phyloP scores from a whole-genome alignment of 2,113 vertebrate species.

The Gasterosteus aculeatus region DNA sequence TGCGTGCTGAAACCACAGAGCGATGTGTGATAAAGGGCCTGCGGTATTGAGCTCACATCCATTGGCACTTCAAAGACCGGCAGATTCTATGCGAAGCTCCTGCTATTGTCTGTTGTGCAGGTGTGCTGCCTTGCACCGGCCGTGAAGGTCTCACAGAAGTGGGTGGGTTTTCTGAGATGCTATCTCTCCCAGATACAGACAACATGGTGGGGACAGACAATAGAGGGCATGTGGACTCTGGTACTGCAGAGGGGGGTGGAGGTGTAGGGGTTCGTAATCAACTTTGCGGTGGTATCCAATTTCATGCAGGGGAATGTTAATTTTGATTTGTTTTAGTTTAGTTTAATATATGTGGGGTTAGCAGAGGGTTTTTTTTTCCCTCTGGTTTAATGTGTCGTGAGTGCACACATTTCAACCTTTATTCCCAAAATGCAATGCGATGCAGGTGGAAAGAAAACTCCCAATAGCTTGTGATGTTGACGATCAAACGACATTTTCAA shows the following conservation, averaged over 20 bases:
- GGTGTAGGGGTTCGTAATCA: constrained; percentile 52
- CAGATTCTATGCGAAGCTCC: constrained; percentile 61
- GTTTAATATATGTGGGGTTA: constrained; percentile 42
- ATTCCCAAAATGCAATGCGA: constrained; percentile 41
- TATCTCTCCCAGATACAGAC: constrained; percentile 69
- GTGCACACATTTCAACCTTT: constrained; percentile 34
- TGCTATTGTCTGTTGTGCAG: constrained; percentile 75
- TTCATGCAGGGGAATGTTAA: constrained; percentile 35
- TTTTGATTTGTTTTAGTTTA: constrained; percentile 5
- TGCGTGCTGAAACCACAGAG: constrained; percentile 64
- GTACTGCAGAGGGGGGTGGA: neutral
- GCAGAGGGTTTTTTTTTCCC: constrained; percentile 9
- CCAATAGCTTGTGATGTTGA: neutral
- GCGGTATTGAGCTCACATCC: constrained; percentile 61
- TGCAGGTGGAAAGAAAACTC: constrained; percentile 27
- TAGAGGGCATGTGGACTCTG: constrained; percentile 62
- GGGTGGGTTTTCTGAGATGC: constrained; percentile 64
- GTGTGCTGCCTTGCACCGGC: constrained; percentile 72
- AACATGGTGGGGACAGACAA: constrained; percentile 62
- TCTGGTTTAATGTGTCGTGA: constrained; percentile 30
- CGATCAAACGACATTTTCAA: neutral
- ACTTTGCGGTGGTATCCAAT: constrained; percentile 34
- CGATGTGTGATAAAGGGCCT: constrained; percentile 17
- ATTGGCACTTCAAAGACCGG: constrained; percentile 78
- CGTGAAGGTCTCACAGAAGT: constrained; percentile 46